phyloP scores from a whole-genome alignment of 2,797 vertebrate species.

The Galaxias olidus region DNA sequence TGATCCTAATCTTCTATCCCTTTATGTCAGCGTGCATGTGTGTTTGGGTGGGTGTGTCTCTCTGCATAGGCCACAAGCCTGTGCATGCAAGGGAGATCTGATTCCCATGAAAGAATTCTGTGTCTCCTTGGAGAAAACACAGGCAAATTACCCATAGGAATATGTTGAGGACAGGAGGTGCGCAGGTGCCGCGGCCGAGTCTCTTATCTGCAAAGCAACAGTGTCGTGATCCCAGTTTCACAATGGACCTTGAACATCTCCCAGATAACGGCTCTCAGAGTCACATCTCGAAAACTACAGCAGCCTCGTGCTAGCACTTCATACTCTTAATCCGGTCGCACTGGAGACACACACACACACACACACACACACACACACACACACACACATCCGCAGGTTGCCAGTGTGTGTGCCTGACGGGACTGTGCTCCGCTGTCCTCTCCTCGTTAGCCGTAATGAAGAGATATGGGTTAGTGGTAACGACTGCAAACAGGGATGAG shows the following conservation, averaged over 20 bases:
- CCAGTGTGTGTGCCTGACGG: background rate
- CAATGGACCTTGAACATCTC: background rate
- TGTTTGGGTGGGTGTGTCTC: background rate
- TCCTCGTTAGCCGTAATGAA: conserved; percentile 53
- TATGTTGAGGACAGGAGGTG: too few relatives aligned
- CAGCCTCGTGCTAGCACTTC: background rate
- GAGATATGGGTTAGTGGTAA: conserved; percentile 50
- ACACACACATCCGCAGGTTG: background rate
- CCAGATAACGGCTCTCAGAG: background rate
- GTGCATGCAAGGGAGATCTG: too few relatives aligned
- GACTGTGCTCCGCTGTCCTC: background rate
- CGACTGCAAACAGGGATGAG: conserved; percentile 55
- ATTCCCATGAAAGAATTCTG: too few relatives aligned
- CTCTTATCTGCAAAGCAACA: background rate
- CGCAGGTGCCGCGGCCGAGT: background rate
- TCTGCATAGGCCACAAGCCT: too few relatives aligned
- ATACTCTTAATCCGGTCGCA: background rate
- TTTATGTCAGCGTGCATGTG: conserved; percentile 16
- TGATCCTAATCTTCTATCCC: too few relatives aligned
- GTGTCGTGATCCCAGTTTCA: background rate
- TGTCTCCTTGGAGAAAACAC: too few relatives aligned
- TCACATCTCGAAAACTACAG: background rate
- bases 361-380: conserved; percentile 5
- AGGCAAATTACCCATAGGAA: too few relatives aligned
- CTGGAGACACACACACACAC: background rate